phyloP scores from a whole-genome alignment of 2,797 vertebrate species.

The Naso thynnoides region DNA sequence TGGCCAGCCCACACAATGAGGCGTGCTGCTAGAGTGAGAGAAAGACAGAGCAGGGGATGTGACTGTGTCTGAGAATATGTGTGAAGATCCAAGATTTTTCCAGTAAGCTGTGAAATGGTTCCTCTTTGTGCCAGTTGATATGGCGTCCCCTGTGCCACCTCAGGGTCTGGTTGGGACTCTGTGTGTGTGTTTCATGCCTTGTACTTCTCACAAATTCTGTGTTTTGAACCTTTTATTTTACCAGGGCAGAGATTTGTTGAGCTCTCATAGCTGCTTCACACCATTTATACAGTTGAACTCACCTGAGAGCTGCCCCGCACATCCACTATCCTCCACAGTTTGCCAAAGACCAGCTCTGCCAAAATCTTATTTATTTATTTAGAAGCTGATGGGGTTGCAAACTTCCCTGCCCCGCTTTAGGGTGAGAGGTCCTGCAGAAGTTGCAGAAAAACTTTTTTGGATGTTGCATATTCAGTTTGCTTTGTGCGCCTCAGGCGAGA shows the following conservation, averaged over 20 bases:
- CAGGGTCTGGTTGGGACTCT: constrained; percentile 31
- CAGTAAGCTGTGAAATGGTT: constrained; percentile 64
- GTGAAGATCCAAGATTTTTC: constrained; percentile 57
- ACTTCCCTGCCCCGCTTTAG: background rate
- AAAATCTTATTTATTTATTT: constrained; percentile 4
- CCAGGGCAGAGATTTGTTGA: constrained; percentile 13
- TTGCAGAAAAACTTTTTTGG: constrained; percentile 16
- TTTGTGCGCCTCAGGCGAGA: constrained; percentile 5
- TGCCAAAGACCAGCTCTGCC: constrained; percentile 24
- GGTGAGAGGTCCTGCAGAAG: constrained; percentile 10
- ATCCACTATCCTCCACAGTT: constrained; percentile 5
- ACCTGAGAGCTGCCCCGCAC: constrained; percentile 25
- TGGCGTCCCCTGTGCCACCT: constrained; percentile 36
- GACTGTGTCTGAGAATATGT: constrained; percentile 58
- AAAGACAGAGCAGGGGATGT: constrained; percentile 25
- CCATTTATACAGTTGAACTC: constrained; percentile 5
- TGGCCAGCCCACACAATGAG: constrained; percentile 69
- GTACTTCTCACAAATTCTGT: constrained; percentile 2
- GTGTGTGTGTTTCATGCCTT: background rate
- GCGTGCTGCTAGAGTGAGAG: constrained; percentile 39
- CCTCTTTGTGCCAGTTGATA: constrained; percentile 49
- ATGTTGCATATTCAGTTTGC: constrained; percentile 28
- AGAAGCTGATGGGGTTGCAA: background rate
- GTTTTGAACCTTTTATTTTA: constrained; percentile 8
- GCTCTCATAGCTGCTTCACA: constrained; percentile 4